A percentile compares a stretch with the other conserved stretches of the same genome.
These are phyloP conservation scores for Cepaea nemoralis DNA, from an alignment of 1,140 invertebrate genomes.

Conservation along the genomic window DNA sequence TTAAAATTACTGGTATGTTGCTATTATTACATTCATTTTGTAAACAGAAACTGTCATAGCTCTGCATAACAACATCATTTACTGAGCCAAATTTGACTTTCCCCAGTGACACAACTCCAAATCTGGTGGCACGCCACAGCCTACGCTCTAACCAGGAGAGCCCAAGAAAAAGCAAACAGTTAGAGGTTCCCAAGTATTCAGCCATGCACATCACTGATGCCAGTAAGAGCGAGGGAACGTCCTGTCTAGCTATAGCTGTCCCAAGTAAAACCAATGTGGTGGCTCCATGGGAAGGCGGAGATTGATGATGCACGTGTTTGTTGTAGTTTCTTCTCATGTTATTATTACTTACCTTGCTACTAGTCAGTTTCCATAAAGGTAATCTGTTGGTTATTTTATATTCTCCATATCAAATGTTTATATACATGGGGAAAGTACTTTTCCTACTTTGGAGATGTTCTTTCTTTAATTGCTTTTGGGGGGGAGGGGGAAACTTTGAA, in stretches of 20 bases:
- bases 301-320: conserved; percentile 26
- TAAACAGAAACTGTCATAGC: no score
- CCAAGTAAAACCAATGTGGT: conserved; percentile 63
- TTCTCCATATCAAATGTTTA: not conserved
- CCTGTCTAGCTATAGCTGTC: conserved; percentile 55
- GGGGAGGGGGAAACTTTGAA: not conserved
- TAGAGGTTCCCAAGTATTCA: conserved; percentile 60
- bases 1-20: no score
- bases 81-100: no score
- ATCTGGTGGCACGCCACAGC: conserved; percentile 44
- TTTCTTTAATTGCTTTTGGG: not conserved
- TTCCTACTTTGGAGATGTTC: not conserved
- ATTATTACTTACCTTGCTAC: not conserved
- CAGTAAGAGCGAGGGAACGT: conserved; percentile 46
- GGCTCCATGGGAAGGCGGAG: conserved; percentile 60
- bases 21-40: no score
- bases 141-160: conserved; percentile 45
- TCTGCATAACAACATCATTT: no score
- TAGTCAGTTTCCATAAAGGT: not conserved
- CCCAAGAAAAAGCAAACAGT: conserved; percentile 54
- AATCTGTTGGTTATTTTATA: not conserved
- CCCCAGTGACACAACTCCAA: conserved; percentile 51
- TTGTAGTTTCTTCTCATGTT: not conserved
- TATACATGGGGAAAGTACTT: not conserved
- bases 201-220: conserved; percentile 44